Percentiles rank a stretch among this genome's conserved stretches.
Evolutionary conservation across 2,797 vertebrate species (phyloP).

Genomic region (Acrossocheilus wenchowensis): DNA sequence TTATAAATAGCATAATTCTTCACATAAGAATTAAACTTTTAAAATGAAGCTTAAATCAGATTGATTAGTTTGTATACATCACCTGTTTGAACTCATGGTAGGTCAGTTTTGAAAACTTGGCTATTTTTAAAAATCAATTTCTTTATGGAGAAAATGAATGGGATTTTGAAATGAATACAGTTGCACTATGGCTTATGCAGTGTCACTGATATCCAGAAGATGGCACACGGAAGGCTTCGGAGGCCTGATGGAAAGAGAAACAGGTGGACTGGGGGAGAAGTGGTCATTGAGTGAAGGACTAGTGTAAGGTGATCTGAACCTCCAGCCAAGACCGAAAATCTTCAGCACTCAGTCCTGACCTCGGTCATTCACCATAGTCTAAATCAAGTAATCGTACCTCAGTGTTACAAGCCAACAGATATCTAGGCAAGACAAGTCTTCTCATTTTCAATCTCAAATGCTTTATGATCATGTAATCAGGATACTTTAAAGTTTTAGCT

Average conservation of each 20-base stretch:
- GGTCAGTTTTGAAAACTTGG: not conserved
- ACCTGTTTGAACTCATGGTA: not conserved
- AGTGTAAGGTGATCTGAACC: conserved; percentile 72
- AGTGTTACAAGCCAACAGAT: not conserved
- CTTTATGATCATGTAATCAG: not conserved
- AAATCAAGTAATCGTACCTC: not conserved
- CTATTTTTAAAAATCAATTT: not conserved
- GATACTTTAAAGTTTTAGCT: not conserved
- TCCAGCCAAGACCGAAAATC: conserved; percentile 67
- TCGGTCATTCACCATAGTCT: conserved; percentile 64
- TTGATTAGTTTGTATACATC: not conserved
- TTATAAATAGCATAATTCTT: not conserved
- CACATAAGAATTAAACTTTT: not conserved
- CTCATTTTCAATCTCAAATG: not conserved
- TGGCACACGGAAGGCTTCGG: not conserved
- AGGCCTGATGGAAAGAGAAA: conserved; percentile 7
- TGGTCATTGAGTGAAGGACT: conserved; percentile 53
- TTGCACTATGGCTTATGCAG: not conserved
- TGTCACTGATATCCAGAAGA: conserved; percentile 20
- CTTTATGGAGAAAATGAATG: not conserved
- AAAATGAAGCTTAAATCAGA: not conserved
- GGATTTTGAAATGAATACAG: not conserved
- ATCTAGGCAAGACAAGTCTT: not conserved
- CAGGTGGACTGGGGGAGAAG: conserved; percentile 21
- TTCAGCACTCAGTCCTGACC: conserved; percentile 73